Evolutionary conservation across 2,888 invertebrate genomes (phyloP).

Genomic region (Ectropis crepuscularia): DNA sequence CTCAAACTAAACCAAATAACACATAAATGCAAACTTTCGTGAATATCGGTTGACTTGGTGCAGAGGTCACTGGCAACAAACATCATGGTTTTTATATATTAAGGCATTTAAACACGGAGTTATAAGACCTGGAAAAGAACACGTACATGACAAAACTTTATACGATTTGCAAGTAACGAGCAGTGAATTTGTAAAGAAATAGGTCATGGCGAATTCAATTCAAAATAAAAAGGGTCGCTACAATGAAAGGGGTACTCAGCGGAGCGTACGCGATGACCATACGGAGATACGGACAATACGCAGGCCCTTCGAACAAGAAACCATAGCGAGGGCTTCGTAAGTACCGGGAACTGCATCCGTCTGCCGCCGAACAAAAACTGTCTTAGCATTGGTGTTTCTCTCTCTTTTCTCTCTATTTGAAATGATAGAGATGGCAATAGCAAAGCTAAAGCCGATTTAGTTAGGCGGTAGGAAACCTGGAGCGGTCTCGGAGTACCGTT

Average conservation of each 20-base stretch:
- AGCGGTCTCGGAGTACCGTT: constrained; percentile 45
- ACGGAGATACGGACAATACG: constrained; percentile 24
- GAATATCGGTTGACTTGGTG: no score
- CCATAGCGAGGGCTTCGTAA: constrained; percentile 29
- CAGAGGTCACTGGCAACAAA: no score
- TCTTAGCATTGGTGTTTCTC: no score
- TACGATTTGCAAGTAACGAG: constrained; percentile 9
- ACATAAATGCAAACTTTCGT: no score
- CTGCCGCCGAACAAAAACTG: no score
- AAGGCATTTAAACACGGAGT: neutral
- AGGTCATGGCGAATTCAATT: constrained; percentile 27
- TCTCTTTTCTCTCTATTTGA: no score
- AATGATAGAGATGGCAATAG: no score
- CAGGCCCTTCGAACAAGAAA: constrained; percentile 31
- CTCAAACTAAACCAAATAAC: no score
- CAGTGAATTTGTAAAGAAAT: constrained; percentile 24
- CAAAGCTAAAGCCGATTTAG: no score
- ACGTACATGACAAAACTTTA: constrained; percentile 1
- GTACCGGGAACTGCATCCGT: constrained; percentile 57
- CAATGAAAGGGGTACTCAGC: constrained; percentile 24
- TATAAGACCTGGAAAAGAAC: constrained; percentile 1
- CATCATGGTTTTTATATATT: no score
- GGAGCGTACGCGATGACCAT: constrained; percentile 34
- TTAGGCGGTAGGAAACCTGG: no score
- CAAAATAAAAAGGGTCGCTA: constrained; percentile 25